Evolutionary conservation across 1,140 invertebrate species (phyloP).

Genomic region (Hetaerina americana): DNA sequence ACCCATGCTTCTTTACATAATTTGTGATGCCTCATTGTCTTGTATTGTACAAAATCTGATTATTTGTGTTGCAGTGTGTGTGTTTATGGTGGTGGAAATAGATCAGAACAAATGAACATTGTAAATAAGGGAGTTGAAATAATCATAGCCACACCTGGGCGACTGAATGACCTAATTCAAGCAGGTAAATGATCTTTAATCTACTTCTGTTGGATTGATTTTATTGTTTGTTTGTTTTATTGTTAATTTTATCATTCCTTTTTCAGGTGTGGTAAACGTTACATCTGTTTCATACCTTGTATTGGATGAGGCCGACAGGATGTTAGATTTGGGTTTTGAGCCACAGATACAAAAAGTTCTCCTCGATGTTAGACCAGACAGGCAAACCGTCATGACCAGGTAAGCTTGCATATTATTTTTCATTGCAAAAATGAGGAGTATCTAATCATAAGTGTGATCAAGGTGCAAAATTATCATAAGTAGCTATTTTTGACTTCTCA

Average conservation of each 20-base stretch:
- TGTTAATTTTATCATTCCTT: not conserved
- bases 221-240: not conserved
- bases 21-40: too few relatives aligned
- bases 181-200: slow-evolving; percentile 21
- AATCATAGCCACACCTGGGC: slow-evolving; percentile 79
- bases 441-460: too few relatives aligned
- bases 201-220: not conserved
- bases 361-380: slow-evolving; percentile 59
- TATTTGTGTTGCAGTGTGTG: slow-evolving; percentile 46
- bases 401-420: too few relatives aligned
- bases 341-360: slow-evolving; percentile 74
- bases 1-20: too few relatives aligned
- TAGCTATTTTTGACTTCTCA: too few relatives aligned
- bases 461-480: too few relatives aligned
- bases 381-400: slow-evolving; percentile 77
- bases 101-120: slow-evolving; percentile 43
- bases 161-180: slow-evolving; percentile 65
- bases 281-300: slow-evolving; percentile 71
- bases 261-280: slow-evolving; percentile 48
- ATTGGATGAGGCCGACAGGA: slow-evolving; percentile 83
- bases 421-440: too few relatives aligned
- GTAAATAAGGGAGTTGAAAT: slow-evolving; percentile 68
- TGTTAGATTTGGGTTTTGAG: slow-evolving; percentile 79
- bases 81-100: slow-evolving; percentile 71
- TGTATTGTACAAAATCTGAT: too few relatives aligned